Percentiles rank a stretch among this genome's conserved stretches.
phyloP scores from a whole-genome alignment of 2,113 vertebrate genomes.

The Ursus arctos region DNA sequence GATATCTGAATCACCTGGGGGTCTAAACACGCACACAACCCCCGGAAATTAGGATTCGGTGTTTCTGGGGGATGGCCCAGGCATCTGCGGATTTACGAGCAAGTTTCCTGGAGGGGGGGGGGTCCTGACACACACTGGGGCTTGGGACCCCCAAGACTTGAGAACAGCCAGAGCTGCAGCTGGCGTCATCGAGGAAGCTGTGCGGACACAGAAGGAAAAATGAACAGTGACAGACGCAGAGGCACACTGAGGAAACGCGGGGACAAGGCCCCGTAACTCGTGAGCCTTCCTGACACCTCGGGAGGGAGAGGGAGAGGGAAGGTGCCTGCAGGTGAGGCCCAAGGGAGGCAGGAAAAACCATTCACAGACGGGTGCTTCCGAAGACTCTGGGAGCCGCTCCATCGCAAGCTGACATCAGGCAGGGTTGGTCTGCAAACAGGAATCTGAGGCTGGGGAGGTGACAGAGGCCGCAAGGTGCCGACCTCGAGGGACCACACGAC shows the following conservation, averaged over 20 bases:
- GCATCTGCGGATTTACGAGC: not conserved
- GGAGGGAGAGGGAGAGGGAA: not conserved
- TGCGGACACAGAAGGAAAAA: not conserved
- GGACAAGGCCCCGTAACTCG: not conserved
- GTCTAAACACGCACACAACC: not conserved
- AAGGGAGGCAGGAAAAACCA: not conserved
- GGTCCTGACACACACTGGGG: not conserved
- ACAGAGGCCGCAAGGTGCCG: too few relatives aligned
- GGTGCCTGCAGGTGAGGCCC: not conserved
- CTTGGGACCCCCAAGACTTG: not conserved
- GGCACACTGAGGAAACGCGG: not conserved
- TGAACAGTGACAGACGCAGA: not conserved
- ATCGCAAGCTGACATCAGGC: fast-evolving
- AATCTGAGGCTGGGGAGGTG: not conserved
- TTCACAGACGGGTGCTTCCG: not conserved
- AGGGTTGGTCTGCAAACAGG: not conserved
- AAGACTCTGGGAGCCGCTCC: not conserved
- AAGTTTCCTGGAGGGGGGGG: not conserved
- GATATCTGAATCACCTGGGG: not conserved
- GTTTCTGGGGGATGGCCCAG: not conserved
- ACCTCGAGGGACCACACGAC: fast-evolving
- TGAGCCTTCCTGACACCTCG: not conserved
- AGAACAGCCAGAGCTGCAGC: fast-evolving
- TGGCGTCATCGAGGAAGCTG: not conserved
- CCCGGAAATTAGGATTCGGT: not conserved